These are phyloP conservation scores for Bolinopsis microptera DNA, from an alignment of 37 sponge, comb jelly and placozoan species.

Conservation along the genomic window DNA sequence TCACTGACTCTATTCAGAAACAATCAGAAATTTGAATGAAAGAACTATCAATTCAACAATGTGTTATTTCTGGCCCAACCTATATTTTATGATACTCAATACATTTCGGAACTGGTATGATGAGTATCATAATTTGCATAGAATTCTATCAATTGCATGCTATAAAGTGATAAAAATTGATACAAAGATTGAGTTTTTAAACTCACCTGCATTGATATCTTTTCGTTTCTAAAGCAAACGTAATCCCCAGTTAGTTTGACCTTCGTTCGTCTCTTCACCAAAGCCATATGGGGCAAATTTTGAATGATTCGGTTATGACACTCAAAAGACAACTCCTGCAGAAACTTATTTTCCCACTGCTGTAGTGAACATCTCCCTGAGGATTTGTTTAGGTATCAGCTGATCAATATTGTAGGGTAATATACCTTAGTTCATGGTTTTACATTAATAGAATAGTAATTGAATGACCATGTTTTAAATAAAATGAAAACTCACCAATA, in stretches of 20 bases:
- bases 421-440: background rate
- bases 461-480: background rate
- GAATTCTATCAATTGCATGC: too few relatives aligned
- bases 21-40: too few relatives aligned
- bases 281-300: background rate
- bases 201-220: slow-evolving; percentile 3
- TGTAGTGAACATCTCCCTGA: slow-evolving; percentile 14
- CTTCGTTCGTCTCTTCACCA: slow-evolving; percentile 25
- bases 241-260: background rate
- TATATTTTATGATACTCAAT: too few relatives aligned
- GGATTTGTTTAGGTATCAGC: background rate
- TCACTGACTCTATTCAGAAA: too few relatives aligned
- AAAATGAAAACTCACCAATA: slow-evolving; percentile 9
- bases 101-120: too few relatives aligned
- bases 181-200: too few relatives aligned
- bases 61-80: too few relatives aligned
- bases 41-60: too few relatives aligned
- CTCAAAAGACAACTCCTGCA: slow-evolving; percentile 11
- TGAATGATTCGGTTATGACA: background rate
- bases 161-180: too few relatives aligned
- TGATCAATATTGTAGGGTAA: background rate
- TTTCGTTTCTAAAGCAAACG: background rate
- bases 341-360: slow-evolving; percentile 18
- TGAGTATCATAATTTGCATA: too few relatives aligned
- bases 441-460: background rate